Evolutionary conservation across 2,113 vertebrate genomes (phyloP).

Genomic region (Bubo scandiacus): DNA sequence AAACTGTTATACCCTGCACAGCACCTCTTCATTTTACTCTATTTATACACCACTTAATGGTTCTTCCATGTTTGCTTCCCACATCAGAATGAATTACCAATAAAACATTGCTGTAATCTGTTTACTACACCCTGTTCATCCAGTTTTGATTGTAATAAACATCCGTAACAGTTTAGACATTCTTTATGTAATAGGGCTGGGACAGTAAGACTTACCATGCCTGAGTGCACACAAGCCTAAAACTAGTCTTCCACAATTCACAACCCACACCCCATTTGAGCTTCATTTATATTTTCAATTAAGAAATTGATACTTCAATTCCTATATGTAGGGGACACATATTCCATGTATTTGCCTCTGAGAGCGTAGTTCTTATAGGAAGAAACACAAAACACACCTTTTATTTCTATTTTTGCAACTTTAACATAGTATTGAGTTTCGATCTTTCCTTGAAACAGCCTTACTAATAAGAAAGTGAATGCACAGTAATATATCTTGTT

Average conservation of each 20-base stretch:
- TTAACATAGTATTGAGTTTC: neutral
- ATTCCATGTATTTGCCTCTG: neutral
- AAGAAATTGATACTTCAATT: neutral
- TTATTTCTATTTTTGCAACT: neutral
- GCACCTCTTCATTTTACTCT: neutral
- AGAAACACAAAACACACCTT: neutral
- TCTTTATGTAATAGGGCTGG: neutral
- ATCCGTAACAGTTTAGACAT: neutral
- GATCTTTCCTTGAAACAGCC: neutral
- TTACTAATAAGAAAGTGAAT: neutral
- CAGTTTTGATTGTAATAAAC: constrained; percentile 29
- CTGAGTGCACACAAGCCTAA: neutral
- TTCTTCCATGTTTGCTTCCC: neutral
- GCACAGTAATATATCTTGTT: neutral
- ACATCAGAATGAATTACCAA: neutral
- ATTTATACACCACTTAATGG: no score
- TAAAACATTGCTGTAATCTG: constrained; percentile 11
- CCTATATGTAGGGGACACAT: fast-evolving
- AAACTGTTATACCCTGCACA: neutral
- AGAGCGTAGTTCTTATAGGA: neutral
- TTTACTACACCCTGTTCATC: constrained; percentile 11
- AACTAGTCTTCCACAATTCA: neutral
- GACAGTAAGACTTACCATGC: neutral
- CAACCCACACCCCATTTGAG: neutral
- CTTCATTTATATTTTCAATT: neutral